Evolutionary conservation across 2,888 invertebrate species (phyloP).

Genomic region (Caenorhabditis auriculariae): DNA sequence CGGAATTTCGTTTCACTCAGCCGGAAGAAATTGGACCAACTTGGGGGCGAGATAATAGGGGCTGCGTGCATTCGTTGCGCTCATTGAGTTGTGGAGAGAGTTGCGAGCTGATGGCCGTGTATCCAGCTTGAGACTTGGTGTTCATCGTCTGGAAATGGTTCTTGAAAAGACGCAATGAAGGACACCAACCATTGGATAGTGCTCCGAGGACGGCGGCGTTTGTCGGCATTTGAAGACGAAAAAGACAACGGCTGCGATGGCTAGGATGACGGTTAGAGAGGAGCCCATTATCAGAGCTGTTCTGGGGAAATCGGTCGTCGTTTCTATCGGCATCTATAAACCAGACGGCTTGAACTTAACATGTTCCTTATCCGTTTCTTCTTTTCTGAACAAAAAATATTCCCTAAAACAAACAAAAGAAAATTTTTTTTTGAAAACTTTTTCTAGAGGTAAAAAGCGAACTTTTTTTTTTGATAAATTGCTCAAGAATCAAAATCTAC

Average conservation of each 20-base stretch:
- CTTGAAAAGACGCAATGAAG: no score
- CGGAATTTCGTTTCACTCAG: no score
- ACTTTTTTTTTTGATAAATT: no score
- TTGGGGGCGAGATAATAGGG: conserved; percentile 35
- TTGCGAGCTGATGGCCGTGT: conserved; percentile 57
- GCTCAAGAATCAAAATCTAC: no score
- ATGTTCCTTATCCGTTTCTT: no score
- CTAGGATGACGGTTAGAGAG: conserved; percentile 48
- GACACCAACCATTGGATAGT: conserved; percentile 51
- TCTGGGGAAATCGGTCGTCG: conserved; percentile 45
- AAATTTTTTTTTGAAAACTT: no score
- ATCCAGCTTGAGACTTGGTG: conserved; percentile 44
- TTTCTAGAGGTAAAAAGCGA: no score
- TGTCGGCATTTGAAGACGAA: conserved; percentile 55
- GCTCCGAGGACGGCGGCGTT: conserved; percentile 39
- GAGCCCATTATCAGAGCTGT: conserved; percentile 52
- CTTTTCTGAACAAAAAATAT: no score
- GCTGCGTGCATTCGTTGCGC: conserved; percentile 23
- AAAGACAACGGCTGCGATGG: conserved; percentile 51
- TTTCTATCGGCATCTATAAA: conserved; percentile 23
- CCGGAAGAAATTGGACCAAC: no score
- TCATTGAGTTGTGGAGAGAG: conserved; percentile 52
- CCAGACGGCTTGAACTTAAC: no score
- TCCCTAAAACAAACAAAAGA: no score
- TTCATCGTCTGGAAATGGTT: conserved; percentile 37